Base-by-base conservation (phyloP, 2,888 invertebrate genomes). In the Clostera curtula region DNA sequence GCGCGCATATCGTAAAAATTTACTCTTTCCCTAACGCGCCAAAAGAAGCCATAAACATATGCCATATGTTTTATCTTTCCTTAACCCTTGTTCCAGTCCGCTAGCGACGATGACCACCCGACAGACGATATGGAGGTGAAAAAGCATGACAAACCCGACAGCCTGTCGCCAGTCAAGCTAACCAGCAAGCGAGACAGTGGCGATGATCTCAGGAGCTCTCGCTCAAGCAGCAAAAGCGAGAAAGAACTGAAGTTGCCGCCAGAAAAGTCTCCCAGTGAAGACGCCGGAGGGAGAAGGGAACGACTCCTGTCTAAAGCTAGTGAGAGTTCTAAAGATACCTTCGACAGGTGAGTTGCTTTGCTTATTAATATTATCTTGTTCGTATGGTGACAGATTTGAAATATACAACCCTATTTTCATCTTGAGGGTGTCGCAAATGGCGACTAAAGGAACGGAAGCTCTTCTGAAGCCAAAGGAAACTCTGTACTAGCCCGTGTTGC, bases 81-180 rank as follows among this genome's bases (percentile, higher is more conserved):
- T n/a, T 18, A 21, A 17, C n/a, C 6, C 16, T 36, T 40, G 34
- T 53, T 48, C 3, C 54, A 77, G 75, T 38, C 44, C 52, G 40
- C 35, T 56, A 40, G 53, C 46, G 53, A 71, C 45, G 56, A 82
- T 75, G 77, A 64, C 54, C 50, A 39, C 41, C 43, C 51, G 51
- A 34, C 49, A 43, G 31, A 53, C 65, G 67, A 67, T 66, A 80
- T 82, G 82, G 82, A 83, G 79, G 57, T 83, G 73, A 83, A 80
- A 56, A 75, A 70, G 49, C 60, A 62, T 49, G 82, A 80, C 25
- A 79, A 76, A 58, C 54, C 76, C 48, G 77, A 77, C 68, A 82
- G 64, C 49, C 48, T 76, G 36, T 80, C 82, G 49, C 82, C 82
- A 34, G 63, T 74, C 34, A 74, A 62, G 49, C 61, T 59, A 38